phyloP scores from a whole-genome alignment of 2,888 invertebrate species.

The Drosophila formosana region DNA sequence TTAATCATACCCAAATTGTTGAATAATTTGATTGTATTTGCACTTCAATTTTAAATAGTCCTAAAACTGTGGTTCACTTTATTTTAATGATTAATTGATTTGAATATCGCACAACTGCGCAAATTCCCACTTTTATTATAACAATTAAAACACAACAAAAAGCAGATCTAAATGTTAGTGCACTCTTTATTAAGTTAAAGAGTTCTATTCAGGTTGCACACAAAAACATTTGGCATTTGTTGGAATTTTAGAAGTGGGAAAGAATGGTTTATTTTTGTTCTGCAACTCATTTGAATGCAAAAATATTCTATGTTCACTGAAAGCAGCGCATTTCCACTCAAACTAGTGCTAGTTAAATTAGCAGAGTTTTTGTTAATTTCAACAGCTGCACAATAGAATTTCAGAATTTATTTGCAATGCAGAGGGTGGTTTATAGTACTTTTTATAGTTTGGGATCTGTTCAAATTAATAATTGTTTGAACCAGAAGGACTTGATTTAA shows the following conservation, averaged over 20 bases:
- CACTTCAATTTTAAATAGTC: neutral
- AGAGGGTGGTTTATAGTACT: neutral
- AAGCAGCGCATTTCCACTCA: too few relatives aligned
- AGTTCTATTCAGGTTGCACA: neutral
- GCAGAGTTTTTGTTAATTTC: neutral
- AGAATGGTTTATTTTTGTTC: too few relatives aligned
- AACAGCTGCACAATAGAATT: too few relatives aligned
- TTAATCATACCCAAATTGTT: neutral
- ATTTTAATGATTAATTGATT: neutral
- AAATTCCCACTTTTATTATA: neutral
- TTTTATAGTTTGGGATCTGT: neutral
- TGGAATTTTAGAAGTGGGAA: too few relatives aligned
- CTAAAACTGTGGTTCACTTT: neutral
- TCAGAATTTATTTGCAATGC: neutral
- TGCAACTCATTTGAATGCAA: too few relatives aligned
- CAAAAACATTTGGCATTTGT: too few relatives aligned
- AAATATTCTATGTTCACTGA: too few relatives aligned
- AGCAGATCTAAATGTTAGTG: too few relatives aligned
- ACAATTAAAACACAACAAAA: neutral
- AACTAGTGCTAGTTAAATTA: neutral
- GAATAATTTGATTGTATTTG: neutral
- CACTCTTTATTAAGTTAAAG: neutral
- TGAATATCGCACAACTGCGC: neutral
- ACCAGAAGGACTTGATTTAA: conserved; percentile 16
- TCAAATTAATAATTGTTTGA: conserved; percentile 8